phyloP scores from a whole-genome alignment of 1,140 invertebrate genomes.

The Condylostylus longicornis region DNA sequence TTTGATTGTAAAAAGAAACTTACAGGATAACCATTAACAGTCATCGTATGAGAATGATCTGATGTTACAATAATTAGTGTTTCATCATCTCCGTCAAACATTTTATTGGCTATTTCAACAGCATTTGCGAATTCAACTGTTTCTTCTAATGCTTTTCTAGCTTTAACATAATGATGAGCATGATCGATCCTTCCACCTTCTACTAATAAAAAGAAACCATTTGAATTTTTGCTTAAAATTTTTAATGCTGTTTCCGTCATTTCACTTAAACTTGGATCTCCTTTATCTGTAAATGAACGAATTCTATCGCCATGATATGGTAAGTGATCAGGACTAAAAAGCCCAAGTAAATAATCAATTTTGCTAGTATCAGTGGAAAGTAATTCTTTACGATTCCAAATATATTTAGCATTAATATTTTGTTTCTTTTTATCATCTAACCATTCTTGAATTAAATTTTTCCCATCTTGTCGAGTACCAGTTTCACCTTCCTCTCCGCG shows the following conservation, averaged over 20 bases:
- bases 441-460: constrained; percentile 54
- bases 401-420: constrained; percentile 40
- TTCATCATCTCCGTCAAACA: constrained; percentile 53
- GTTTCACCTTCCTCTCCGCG: constrained; percentile 47
- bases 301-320: constrained; percentile 35
- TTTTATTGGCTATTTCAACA: constrained; percentile 46
- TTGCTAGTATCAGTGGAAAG: constrained; percentile 40
- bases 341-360: constrained; percentile 57
- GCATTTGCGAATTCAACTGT: constrained; percentile 61
- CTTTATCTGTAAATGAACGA: constrained; percentile 31
- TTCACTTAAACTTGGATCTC: constrained; percentile 59
- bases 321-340: constrained; percentile 34
- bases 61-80: constrained; percentile 66
- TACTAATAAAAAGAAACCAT: constrained; percentile 77
- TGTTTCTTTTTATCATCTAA: constrained; percentile 39
- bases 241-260: constrained; percentile 69
- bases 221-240: constrained; percentile 57
- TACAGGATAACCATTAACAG: constrained; percentile 49
- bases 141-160: constrained; percentile 60
- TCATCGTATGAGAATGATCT: constrained; percentile 69
- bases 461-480: constrained; percentile 39
- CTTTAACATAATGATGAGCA: constrained; percentile 68
- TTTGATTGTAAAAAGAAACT: too few species aligned
- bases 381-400: constrained; percentile 48
- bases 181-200: constrained; percentile 78